Evolutionary conservation across 1,140 invertebrate genomes (phyloP).

Genomic region (Metaphire vulgaris): DNA sequence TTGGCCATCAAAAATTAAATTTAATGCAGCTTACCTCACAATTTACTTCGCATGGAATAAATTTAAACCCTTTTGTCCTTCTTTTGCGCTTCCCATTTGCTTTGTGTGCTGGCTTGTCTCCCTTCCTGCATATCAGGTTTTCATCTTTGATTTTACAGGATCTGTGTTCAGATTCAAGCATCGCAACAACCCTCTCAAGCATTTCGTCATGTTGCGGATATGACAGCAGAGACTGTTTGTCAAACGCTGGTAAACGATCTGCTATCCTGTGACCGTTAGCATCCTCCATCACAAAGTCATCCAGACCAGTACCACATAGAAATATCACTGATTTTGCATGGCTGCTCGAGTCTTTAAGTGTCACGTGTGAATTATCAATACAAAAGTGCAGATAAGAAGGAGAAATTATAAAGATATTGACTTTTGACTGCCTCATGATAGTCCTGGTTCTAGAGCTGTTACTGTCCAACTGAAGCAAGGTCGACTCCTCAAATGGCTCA

Average conservation of each 20-base stretch:
- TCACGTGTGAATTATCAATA: not conserved
- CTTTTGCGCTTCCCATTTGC: not conserved
- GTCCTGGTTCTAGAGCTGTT: not conserved
- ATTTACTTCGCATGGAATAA: not conserved
- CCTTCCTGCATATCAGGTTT: not conserved
- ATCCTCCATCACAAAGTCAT: not conserved
- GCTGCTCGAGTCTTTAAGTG: not conserved
- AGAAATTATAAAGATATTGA: not conserved
- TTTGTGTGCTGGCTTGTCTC: too few relatives aligned
- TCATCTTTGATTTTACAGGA: not conserved
- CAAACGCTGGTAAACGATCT: not conserved
- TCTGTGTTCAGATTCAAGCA: not conserved
- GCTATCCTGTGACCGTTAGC: not conserved
- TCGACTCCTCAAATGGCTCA: not conserved
- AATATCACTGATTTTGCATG: not conserved
- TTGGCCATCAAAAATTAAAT: too few relatives aligned
- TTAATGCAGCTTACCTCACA: not conserved
- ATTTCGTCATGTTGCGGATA: not conserved
- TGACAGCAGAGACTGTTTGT: not conserved
- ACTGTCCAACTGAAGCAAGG: not conserved
- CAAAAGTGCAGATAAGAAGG: not conserved
- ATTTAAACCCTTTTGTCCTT: not conserved
- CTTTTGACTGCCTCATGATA: not conserved
- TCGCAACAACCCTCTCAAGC: not conserved
- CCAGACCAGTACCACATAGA: not conserved